Evolutionary conservation across 2,888 invertebrate species (phyloP), one percentile per base, ranked within the genome.

Genomic region (Coenonympha glycerion): DNA sequence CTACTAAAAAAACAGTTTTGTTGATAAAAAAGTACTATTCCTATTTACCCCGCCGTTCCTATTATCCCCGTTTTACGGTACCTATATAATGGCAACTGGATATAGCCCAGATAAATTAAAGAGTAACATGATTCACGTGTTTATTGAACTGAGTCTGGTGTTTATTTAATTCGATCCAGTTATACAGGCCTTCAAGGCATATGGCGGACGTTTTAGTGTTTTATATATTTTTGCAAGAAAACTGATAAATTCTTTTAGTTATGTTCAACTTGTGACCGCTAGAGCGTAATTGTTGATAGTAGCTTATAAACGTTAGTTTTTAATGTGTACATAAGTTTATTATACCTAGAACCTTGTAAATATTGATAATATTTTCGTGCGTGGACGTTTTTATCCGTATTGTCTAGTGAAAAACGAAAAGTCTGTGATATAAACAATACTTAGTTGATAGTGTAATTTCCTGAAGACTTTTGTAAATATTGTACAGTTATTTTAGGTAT

Each of bases 361-460:
- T 87, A 87, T 81, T 81, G 82, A 78, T 80, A 83, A 79, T 85
- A 85, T 87, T 83, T 86, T 85, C 79, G 80, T 85, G 85, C 81
- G 87, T 87, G 87, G 87, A 86, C 85, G 85, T 88, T 87, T 88
- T 88, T 79, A 85, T 83, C 81, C 87, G 83, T 87, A 86, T 87
- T 86, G 87, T 87, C 69, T 77, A 72, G 71, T 87, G 84, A 85
- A 86, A 87, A 87, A 88, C 87, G 88, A 88, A 87, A 87, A 87
- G 88, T 89, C 89, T 89, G 89, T 89, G 89, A 89, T 89, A 88
- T 88, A 88, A 88, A 88, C 87, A 87, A 84, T 86, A 86, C 77
- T 68, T 87, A 86, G 82, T 76, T 80, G 79, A 77, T 87, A 87
- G 76, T 76, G 69, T 83, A 84, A 79, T 83, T 84, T 83, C 78